Evolutionary conservation across 2,113 vertebrate genomes (phyloP), one percentile per base, ranked within the genome.

Genomic region (Lagopus leucura): DNA sequence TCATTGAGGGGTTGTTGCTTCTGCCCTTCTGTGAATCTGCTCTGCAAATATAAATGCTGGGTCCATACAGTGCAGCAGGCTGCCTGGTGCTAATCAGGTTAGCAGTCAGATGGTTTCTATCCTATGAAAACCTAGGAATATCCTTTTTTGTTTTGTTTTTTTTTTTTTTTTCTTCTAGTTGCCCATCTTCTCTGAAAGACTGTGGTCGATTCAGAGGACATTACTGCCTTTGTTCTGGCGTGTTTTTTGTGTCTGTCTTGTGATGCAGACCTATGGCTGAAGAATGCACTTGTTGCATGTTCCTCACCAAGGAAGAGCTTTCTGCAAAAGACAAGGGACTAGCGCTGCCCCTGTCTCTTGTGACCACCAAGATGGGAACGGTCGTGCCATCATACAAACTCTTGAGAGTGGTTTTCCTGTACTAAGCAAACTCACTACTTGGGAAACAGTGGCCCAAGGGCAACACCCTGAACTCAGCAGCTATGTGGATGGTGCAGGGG

Each of bases 11-110:
- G n/a, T 9, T 6, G 4, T 11, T 71, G n/a, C 67, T 64, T 50
- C 36, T 63, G n/a, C 8, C 30, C n/a, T 67, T 50, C 43, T 38
- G 32, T 52, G 50, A 76, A 54, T 79, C 54, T 47, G 3, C 42
- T 74, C 36, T 70, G 45, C 36, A 24, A 0, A 0, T 22, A 21
- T 20, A 34, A 54, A 1, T 80, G 64, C 65, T 42, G 55, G 45
- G 64, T 60, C 65, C 0, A 0, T 21, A 3, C 20, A 34, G 24
- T 55, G 36, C 1, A 2, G 43, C 43, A 50, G 50, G 19, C 32
- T 0, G 0, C 54, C 52, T 55, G 28, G 28, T 73, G 27, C 55
- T 78, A 30, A 38, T 58, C 20, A 15, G 18, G 12, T 50, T 73
- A 69, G 40, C 22, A 45, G 11, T 25, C 70, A 42, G 36, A 12